A percentile compares a stretch with the other conserved stretches of the same genome.
These are phyloP conservation scores for Phylloscopus collybita DNA, from an alignment of 2,797 vertebrate species.

Conservation along the genomic window DNA sequence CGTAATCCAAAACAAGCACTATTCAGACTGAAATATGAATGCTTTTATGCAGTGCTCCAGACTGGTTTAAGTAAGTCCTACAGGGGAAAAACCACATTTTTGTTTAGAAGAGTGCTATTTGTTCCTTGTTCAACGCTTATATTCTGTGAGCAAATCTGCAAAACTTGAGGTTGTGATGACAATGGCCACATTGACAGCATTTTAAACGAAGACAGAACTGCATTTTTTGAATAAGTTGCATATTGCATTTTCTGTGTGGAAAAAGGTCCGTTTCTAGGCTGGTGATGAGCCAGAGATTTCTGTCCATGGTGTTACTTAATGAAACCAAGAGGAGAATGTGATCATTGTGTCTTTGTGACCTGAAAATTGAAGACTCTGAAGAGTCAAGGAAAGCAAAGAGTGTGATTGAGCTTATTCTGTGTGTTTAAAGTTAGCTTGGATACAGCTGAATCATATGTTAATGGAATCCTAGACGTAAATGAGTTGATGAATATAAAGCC, in stretches of 20 bases:
- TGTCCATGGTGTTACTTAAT: neutral
- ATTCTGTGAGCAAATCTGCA: neutral
- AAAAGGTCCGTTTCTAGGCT: neutral
- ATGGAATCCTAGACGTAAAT: neutral
- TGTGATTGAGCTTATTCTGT: neutral
- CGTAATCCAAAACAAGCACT: neutral
- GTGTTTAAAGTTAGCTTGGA: neutral
- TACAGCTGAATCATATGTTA: neutral
- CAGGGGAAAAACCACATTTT: neutral
- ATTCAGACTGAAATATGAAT: neutral
- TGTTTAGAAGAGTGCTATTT: neutral
- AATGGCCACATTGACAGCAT: rapidly evolving
- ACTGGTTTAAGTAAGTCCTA: neutral
- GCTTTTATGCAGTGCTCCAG: neutral
- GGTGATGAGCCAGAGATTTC: neutral
- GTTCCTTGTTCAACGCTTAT: neutral
- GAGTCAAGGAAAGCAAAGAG: neutral
- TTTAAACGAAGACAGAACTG: neutral
- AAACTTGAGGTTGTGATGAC: neutral
- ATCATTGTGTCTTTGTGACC: rapidly evolving
- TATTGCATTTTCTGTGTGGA: neutral
- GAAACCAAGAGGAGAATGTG: neutral
- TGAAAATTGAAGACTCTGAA: neutral
- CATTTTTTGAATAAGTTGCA: neutral
- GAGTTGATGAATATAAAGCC: neutral